These are phyloP conservation scores for Aurelia aurita complex sp. Pacific DNA, from an alignment of 30 jellyfish, hydroid and myxozoan species.

Conservation along the genomic window DNA sequence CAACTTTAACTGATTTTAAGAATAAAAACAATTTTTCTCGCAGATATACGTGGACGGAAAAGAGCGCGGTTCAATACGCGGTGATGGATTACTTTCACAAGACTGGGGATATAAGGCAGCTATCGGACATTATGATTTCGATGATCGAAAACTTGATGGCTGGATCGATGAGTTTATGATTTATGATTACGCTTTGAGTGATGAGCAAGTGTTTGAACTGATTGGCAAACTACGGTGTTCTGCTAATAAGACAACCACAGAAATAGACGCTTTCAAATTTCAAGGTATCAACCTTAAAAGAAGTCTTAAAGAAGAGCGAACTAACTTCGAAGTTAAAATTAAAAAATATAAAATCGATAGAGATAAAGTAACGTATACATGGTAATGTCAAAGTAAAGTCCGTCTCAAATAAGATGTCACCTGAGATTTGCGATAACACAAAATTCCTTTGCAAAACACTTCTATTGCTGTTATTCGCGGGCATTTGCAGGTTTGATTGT, in stretches of 20 bases:
- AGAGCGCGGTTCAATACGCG: constrained; percentile 82
- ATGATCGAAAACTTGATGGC: constrained; percentile 85
- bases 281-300: constrained; percentile 76
- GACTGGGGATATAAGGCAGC: constrained; percentile 99
- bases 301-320: constrained; percentile 56
- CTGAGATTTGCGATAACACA: no score
- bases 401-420: no score
- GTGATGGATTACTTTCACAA: constrained; percentile 82
- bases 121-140: constrained; percentile 96
- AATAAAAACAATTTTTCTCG: no score
- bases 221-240: constrained; percentile 94
- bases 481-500: no score
- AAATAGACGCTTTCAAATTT: constrained; percentile 85
- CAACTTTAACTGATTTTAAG: no score
- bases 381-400: neutral
- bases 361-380: constrained; percentile 39
- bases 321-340: constrained; percentile 26
- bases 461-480: no score
- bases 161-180: constrained; percentile 95
- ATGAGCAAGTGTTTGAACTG: constrained; percentile 84
- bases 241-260: constrained; percentile 81
- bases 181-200: constrained; percentile 89
- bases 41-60: constrained; percentile 96
- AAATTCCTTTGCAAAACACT: no score
- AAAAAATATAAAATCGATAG: constrained; percentile 30